Evolutionary conservation across 2,888 invertebrate species (phyloP).

Genomic region (Autographa gamma): DNA sequence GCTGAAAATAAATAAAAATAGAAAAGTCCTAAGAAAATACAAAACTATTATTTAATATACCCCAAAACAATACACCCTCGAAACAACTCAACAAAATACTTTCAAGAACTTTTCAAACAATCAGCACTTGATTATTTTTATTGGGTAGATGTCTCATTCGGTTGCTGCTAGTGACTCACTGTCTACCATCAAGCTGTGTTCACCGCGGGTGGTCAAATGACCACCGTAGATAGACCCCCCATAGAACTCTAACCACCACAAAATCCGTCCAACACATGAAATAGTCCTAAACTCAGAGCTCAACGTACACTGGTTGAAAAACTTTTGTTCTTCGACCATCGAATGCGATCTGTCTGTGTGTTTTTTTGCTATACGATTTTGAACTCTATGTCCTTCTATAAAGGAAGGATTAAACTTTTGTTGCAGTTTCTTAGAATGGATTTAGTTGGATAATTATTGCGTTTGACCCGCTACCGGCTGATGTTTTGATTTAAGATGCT

Average conservation of each 20-base stretch:
- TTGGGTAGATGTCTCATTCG: conserved; percentile 69
- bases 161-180: conserved; percentile 74
- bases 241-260: conserved; percentile 31
- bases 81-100: conserved; percentile 37
- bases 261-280: conserved; percentile 25
- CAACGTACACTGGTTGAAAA: conserved; percentile 61
- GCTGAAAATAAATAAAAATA: too few species aligned
- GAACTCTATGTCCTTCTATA: conserved; percentile 45
- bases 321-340: conserved; percentile 74
- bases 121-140: conserved; percentile 71
- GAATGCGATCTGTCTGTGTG: conserved; percentile 62
- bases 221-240: conserved; percentile 64
- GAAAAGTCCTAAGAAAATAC: too few species aligned
- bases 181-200: conserved; percentile 66
- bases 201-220: conserved; percentile 78
- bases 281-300: conserved; percentile 60
- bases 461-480: conserved; percentile 70
- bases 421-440: conserved; percentile 65
- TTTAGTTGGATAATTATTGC: conserved; percentile 69
- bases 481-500: conserved; percentile 56
- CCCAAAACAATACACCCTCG: conserved; percentile 26
- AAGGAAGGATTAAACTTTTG: conserved; percentile 30
- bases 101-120: conserved; percentile 52
- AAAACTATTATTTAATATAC: background rate
- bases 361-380: conserved; percentile 57